Evolutionary conservation across 2,888 invertebrate genomes (phyloP), one percentile per base, ranked within the genome.

Genomic region (Ctenicera cuprea): DNA sequence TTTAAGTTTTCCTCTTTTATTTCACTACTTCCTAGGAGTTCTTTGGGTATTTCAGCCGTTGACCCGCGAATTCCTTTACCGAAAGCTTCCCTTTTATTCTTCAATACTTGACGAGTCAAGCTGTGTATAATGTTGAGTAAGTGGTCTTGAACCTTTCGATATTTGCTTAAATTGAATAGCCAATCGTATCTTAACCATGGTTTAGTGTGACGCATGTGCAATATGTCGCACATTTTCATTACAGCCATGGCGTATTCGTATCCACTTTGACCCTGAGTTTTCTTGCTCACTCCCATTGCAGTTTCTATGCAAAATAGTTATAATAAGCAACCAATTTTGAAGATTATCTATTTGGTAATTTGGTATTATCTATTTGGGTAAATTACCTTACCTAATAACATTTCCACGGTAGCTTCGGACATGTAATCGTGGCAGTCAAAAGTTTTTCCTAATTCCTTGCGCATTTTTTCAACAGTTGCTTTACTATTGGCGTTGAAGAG

Each of bases 61-160:
- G 80, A 88, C 79, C 85, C 83, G 57, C 84, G 71, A 86, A 87
- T 77, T 87, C 90, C 84, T 87, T 88, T 87, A 12, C 88, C 82
- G 82, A 90, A 92, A 43, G 87, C 89, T 77, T 90, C 89, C 78
- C 92, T 92, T 84, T 93, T 92, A 73, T 82, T 89, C 81, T 91
- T 89, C 81, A 92, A 89, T 0, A 87, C 94, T 88, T 93, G 94
- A 81, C 92, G 93, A 33, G 95, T 95, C 62, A 95, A 88, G 33
- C 94, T 93, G 83, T 95, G 95, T 81, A 95, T 95, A 79, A 93
- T 90, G 78, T 91, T 91, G 54, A 95, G 89, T 5, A 95, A 89
- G 74, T 91, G 91, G 12, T 91, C 91, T 85, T 95, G 95, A 72
- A 90, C 89, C 83, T 92, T 92, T 68, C 93, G 92, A 86, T 94